phyloP scores from a whole-genome alignment of 1,140 invertebrate species.

The Brachionus rubens region DNA sequence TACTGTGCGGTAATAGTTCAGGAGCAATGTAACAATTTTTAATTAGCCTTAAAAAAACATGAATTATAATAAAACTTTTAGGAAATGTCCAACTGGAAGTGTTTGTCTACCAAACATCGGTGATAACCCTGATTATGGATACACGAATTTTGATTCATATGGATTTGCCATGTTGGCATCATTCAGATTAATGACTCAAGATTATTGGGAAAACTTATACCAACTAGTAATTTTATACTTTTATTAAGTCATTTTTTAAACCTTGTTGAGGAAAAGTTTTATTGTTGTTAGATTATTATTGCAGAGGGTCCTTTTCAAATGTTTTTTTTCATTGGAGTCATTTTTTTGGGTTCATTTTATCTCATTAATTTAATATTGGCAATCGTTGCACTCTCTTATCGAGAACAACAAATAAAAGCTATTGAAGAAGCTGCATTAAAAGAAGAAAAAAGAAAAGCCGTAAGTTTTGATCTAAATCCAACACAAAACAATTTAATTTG shows the following conservation, averaged over 20 bases:
- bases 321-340: constrained; percentile 95
- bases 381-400: constrained; percentile 98
- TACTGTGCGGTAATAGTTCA: constrained; percentile 61
- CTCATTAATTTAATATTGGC: constrained; percentile 97
- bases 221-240: constrained; percentile 63
- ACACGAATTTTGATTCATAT: constrained; percentile 95
- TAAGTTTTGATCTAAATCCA: background rate
- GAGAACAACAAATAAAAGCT: constrained; percentile 69
- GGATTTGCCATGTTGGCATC: constrained; percentile 92
- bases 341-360: constrained; percentile 97
- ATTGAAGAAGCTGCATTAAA: constrained; percentile 38
- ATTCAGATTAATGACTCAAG: constrained; percentile 96
- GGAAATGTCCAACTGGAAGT: constrained; percentile 75
- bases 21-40: constrained; percentile 51
- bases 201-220: constrained; percentile 97
- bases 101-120: constrained; percentile 86
- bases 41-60: background rate
- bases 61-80: constrained; percentile 49
- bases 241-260: background rate
- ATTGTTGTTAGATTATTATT: constrained; percentile 75
- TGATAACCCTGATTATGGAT: constrained; percentile 91
- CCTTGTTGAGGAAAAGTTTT: too few species aligned
- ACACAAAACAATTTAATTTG: background rate
- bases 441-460: constrained; percentile 22
- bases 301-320: constrained; percentile 93